These are phyloP conservation scores for Spea multiplicata DNA, from an alignment of 2,113 vertebrate species.

Conservation along the genomic window DNA sequence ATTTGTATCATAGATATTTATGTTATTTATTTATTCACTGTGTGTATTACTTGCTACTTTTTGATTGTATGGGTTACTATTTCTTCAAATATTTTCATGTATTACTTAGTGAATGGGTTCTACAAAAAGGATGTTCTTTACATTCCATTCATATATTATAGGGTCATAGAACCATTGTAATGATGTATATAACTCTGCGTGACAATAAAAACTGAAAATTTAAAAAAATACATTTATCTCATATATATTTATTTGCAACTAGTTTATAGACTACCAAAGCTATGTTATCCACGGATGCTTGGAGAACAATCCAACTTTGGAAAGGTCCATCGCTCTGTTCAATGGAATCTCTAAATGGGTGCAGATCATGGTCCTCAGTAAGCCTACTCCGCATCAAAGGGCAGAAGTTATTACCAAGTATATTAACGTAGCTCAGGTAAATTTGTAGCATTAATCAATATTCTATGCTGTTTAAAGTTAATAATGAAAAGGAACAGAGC, in stretches of 20 bases:
- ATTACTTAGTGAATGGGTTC: no score
- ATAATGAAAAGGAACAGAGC: no score
- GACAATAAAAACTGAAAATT: background rate
- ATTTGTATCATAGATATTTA: no score
- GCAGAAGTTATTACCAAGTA: slow-evolving; percentile 96
- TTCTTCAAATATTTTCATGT: no score
- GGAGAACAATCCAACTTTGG: slow-evolving; percentile 91
- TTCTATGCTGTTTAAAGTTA: background rate
- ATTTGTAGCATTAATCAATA: background rate
- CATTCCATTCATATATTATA: no score
- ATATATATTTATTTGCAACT: slow-evolving; percentile 8
- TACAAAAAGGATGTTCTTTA: no score
- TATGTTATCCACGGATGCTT: slow-evolving; percentile 92
- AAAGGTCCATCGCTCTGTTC: slow-evolving; percentile 93
- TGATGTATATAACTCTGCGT: background rate
- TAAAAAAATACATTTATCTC: background rate
- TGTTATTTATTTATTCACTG: no score
- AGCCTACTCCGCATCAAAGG: slow-evolving; percentile 90
- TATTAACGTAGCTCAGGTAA: slow-evolving; percentile 93
- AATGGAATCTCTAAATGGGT: slow-evolving; percentile 98
- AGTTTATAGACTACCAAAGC: slow-evolving; percentile 97
- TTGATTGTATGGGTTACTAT: no score
- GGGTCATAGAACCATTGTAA: no score
- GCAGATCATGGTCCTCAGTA: slow-evolving; percentile 97
- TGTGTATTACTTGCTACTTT: no score